Evolutionary conservation across 2,888 invertebrate species (phyloP).

Genomic region (Sympetrum striolatum): DNA sequence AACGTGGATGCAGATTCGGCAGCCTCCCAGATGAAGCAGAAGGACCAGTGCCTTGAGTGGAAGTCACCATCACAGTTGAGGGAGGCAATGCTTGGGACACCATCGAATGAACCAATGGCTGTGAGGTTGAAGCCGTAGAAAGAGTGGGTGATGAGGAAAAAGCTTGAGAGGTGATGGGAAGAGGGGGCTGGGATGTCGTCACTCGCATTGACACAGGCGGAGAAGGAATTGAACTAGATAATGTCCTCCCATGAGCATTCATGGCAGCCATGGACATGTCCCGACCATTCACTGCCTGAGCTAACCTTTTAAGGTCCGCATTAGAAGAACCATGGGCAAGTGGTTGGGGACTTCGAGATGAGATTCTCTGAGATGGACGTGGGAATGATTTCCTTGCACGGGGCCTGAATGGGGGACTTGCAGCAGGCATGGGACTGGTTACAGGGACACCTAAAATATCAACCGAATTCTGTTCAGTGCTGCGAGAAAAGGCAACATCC

Average conservation of each 20-base stretch:
- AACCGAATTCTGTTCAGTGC: not conserved
- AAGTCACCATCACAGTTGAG: slow-evolving; percentile 6
- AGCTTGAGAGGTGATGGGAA: not conserved
- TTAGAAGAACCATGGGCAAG: not conserved
- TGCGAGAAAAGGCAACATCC: not conserved
- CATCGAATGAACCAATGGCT: not conserved
- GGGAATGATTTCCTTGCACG: slow-evolving; percentile 47
- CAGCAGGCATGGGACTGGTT: not conserved
- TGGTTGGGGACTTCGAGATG: not conserved
- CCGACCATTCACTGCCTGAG: not conserved
- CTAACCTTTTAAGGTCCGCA: not conserved
- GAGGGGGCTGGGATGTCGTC: not conserved
- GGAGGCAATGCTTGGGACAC: slow-evolving; percentile 4
- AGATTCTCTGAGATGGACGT: not conserved
- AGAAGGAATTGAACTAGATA: not conserved
- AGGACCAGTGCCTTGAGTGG: not conserved
- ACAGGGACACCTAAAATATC: not conserved
- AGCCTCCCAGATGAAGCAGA: not conserved
- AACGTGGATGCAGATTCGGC: slow-evolving; percentile 46
- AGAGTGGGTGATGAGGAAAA: not conserved
- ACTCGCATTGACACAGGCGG: not conserved
- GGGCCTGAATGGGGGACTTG: slow-evolving; percentile 26
- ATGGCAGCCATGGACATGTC: not conserved
- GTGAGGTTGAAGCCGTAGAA: not conserved
- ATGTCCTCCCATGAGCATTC: not conserved